A percentile compares a stretch with the other conserved stretches of the same genome.
phyloP scores from a whole-genome alignment of 2,888 invertebrate genomes.

The Lacanobia oleracea region DNA sequence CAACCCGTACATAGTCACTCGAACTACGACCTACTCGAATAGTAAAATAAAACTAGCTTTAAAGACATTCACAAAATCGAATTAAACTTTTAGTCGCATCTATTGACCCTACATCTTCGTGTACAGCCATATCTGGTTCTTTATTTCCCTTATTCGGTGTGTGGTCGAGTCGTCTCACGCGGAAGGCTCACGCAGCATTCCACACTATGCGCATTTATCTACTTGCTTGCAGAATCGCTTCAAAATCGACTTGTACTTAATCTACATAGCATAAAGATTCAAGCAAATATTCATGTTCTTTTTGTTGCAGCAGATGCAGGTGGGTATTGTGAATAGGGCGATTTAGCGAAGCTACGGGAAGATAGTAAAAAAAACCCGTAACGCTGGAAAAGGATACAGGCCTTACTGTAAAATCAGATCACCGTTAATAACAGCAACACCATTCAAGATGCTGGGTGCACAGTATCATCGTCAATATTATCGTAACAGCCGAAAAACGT shows the following conservation, averaged over 20 bases:
- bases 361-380: not conserved
- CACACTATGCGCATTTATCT: conserved; percentile 32
- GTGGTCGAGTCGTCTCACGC: conserved; percentile 67
- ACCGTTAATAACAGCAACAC: conserved; percentile 7
- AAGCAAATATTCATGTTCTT: not conserved
- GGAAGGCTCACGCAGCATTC: conserved; percentile 60
- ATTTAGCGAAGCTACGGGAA: not conserved
- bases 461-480: no score
- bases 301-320: not conserved
- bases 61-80: not conserved
- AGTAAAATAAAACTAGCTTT: not conserved
- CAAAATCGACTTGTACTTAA: conserved; percentile 19
- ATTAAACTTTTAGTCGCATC: conserved; percentile 36
- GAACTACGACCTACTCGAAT: not conserved
- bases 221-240: conserved; percentile 15
- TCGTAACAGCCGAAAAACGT: no score
- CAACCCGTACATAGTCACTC: not conserved
- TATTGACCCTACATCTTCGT: conserved; percentile 45
- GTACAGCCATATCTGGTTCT: conserved; percentile 65
- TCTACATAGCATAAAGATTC: not conserved
- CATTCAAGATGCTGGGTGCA: not conserved
- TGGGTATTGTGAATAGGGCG: not conserved
- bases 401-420: not conserved
- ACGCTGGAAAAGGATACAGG: not conserved
- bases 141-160: conserved; percentile 79